Conservation (phyloP, 1,140 invertebrate species). For the Melanaphis sacchari region DNA sequence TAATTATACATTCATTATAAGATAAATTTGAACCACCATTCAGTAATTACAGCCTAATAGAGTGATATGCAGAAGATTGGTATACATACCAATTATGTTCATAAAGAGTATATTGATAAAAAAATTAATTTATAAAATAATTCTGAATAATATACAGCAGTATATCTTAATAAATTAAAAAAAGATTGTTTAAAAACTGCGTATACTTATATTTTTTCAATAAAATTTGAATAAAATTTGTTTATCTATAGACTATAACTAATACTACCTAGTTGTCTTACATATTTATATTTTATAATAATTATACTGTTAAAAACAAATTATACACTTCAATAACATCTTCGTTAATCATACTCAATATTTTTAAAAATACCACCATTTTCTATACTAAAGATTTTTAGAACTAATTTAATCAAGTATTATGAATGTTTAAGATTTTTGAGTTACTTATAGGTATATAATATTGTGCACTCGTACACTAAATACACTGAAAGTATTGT, state of each 20-base stretch:
- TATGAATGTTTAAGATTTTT: neutral
- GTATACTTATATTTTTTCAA: neutral
- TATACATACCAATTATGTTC: neutral
- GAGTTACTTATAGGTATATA: neutral
- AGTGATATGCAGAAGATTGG: neutral
- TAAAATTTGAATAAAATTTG: neutral
- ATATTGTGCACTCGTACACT: too few species aligned
- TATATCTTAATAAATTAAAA: neutral
- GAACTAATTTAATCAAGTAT: neutral
- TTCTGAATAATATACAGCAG: neutral
- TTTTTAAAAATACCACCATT: neutral
- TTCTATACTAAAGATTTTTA: neutral
- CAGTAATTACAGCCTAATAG: neutral
- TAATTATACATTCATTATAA: neutral
- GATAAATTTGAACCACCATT: neutral
- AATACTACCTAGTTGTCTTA: too few species aligned
- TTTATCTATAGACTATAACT: too few species aligned
- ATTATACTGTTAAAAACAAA: neutral
- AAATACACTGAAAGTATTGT: neutral
- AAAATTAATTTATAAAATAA: neutral
- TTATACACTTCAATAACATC: neutral
- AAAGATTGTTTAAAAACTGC: neutral
- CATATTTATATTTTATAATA: too few species aligned
- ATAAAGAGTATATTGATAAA: neutral
- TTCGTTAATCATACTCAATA: neutral